Evolutionary conservation across 2,113 vertebrate species (phyloP), one percentile per base, ranked within the genome.

Genomic region (Chamaea fasciata): DNA sequence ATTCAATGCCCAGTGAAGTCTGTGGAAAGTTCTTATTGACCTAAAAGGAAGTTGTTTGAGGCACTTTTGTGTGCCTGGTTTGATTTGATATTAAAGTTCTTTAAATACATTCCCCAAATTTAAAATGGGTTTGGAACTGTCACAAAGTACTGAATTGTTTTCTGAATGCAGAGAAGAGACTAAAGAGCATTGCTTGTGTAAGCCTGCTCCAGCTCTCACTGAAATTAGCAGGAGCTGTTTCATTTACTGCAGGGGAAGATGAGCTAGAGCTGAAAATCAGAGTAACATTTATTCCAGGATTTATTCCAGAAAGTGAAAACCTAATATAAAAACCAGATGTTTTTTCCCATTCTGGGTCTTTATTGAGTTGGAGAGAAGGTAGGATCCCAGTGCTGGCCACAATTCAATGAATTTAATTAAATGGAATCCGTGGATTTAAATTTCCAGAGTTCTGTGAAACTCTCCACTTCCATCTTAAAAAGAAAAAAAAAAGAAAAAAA

Each of bases 271-370:
- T 84, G 81, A 79, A 79, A 10, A 75, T 57, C 81, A 89, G 35
- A 87, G 67, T 17, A n/a, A 64, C 23, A 56, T 91, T 92, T 87
- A 77, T 57, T 94, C 22, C 47, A 90, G 27, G 55, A 77, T 80
- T 83, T 92, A 89, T 90, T 87, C 73, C 69, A 96, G 64, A 81
- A 90, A 89, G 35, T 75, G 28, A 89, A 93, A 92, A 76, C 23
- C n/a, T 82, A 71, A 87, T 62, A 53, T 56, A 44, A 94, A 86
- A 95, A 78, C 0, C 83, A 92, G 49, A 71, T 52, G 42, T 0
- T 31, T 92, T 93, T 89, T 27, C 39, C 44, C 41, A 56, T 93
- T 92, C 52, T 78, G 62, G 24, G 56, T 81, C 35, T 84, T 91
- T 81, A 84, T 26, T 88, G 44, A 87, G 33, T 50, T 78, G 47